phyloP scores from a whole-genome alignment of 2,797 vertebrate genomes.

The Telmatherina bonti region DNA sequence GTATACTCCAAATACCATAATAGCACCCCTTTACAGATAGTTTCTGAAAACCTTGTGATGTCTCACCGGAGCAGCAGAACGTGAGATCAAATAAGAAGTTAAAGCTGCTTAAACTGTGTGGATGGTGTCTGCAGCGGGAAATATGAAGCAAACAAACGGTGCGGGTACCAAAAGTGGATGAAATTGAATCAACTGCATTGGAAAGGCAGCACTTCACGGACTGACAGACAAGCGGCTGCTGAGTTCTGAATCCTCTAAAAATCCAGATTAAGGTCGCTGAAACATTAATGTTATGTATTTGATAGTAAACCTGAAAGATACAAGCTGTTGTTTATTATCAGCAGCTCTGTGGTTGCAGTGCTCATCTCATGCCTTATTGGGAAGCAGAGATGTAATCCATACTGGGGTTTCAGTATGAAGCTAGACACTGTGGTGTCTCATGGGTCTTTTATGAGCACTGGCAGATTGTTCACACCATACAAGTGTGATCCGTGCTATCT shows the following conservation, averaged over 20 bases:
- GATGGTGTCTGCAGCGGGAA: neutral
- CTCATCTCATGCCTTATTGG: neutral
- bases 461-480: no score
- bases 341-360: neutral
- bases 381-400: neutral
- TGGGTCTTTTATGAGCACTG: no score
- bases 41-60: no score
- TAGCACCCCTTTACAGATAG: no score
- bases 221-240: neutral
- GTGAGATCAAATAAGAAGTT: neutral
- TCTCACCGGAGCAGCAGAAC: no score
- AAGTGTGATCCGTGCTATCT: neutral
- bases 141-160: neutral
- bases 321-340: neutral
- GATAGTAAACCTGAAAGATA: neutral
- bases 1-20: no score
- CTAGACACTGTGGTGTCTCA: no score
- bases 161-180: neutral
- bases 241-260: neutral
- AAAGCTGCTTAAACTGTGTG: neutral
- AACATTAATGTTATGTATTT: neutral
- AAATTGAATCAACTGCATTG: neutral
- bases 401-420: neutral
- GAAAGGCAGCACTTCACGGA: neutral
- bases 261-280: slow-evolving; percentile 1